Conservation (phyloP, 2,888 invertebrate species). For the Apamea crenata region DNA sequence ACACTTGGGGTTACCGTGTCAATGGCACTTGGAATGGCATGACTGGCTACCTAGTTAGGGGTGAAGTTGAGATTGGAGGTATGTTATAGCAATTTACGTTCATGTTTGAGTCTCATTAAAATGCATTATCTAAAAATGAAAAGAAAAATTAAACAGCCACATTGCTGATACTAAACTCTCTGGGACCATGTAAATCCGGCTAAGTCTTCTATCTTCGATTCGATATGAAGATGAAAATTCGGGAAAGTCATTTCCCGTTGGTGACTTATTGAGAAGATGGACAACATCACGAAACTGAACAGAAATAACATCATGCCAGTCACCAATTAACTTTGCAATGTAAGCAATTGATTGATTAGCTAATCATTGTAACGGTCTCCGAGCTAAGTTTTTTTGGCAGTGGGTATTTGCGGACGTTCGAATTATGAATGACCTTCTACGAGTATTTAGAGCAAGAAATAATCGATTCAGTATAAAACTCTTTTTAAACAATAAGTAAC, state of each 20-base stretch:
- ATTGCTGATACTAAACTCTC: conserved; percentile 6
- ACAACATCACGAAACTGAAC: conserved; percentile 30
- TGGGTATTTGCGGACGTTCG: conserved; percentile 41
- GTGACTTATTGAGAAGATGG: conserved; percentile 26
- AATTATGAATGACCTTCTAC: conserved; percentile 57
- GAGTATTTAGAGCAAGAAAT: conserved; percentile 29
- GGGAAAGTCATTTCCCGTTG: background rate
- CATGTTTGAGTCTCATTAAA: background rate
- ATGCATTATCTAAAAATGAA: background rate
- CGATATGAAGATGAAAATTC: background rate
- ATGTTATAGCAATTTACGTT: conserved; percentile 25
- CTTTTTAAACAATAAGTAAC: background rate
- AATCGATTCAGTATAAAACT: conserved; percentile 10
- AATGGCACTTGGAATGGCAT: conserved; percentile 92
- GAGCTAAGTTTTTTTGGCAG: conserved; percentile 37
- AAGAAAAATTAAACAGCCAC: background rate
- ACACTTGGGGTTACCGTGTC: conserved; percentile 91
- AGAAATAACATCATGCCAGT: conserved; percentile 34
- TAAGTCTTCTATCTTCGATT: background rate
- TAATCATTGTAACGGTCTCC: conserved; percentile 53
- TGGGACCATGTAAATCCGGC: background rate
- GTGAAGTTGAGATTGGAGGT: conserved; percentile 92
- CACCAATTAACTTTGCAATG: conserved; percentile 48
- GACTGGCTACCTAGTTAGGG: conserved; percentile 91
- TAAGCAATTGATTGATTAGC: conserved; percentile 58